phyloP scores from a whole-genome alignment of 2,797 vertebrate genomes.

The Characodon lateralis region DNA sequence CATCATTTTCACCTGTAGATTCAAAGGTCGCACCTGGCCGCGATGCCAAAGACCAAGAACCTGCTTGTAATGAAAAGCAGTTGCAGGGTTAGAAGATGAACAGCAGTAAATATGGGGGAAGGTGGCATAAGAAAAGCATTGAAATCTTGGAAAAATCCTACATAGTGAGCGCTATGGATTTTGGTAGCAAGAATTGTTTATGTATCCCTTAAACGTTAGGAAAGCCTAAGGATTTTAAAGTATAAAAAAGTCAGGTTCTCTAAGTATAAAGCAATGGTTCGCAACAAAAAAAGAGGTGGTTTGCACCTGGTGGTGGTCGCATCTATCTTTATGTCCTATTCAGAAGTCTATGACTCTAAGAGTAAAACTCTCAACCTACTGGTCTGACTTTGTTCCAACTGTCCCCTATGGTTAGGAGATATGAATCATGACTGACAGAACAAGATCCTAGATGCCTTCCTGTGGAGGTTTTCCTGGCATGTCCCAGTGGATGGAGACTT shows the following conservation, averaged over 20 bases:
- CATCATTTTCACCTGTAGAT: slow-evolving; percentile 60
- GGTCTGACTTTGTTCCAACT: too few relatives aligned
- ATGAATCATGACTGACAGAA: neutral
- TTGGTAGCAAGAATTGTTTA: neutral
- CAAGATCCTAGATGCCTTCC: neutral
- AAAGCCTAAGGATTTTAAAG: neutral
- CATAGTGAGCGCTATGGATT: slow-evolving; percentile 13
- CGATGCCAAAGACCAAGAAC: slow-evolving; percentile 58
- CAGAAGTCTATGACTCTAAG: neutral
- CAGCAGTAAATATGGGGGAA: slow-evolving; percentile 11
- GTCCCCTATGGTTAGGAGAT: neutral
- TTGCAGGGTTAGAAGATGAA: slow-evolving; percentile 38
- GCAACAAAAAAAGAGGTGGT: neutral
- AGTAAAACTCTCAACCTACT: too few relatives aligned
- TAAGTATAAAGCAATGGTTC: neutral
- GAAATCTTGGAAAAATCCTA: slow-evolving; percentile 15
- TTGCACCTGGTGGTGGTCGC: neutral
- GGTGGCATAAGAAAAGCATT: slow-evolving; percentile 16
- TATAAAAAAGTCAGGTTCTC: neutral
- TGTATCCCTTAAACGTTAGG: neutral
- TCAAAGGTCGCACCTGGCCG: slow-evolving; percentile 67
- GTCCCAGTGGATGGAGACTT: neutral
- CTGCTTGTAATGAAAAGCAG: slow-evolving; percentile 71
- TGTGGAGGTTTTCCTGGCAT: neutral
- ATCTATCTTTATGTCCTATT: neutral